A percentile compares a stretch with the other conserved stretches of the same genome.
phyloP scores from a whole-genome alignment of 2,113 vertebrate genomes.

The Lamprologus sp. region DNA sequence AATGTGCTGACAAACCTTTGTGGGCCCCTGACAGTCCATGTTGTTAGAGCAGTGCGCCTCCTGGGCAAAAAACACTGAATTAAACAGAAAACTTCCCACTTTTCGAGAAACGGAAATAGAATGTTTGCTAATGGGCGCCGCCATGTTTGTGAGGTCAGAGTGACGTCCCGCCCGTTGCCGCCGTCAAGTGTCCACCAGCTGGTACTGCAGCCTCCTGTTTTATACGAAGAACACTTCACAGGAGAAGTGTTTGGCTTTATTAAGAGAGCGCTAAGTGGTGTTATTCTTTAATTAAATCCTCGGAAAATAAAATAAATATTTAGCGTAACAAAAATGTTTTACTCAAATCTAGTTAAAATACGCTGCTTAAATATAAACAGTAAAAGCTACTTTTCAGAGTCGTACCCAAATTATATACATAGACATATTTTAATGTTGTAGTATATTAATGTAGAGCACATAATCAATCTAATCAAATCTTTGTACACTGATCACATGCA shows the following conservation, averaged over 20 bases:
- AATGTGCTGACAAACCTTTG: slow-evolving; percentile 36
- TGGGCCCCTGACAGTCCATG: slow-evolving; percentile 40
- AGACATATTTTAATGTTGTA: background rate
- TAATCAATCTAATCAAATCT: background rate
- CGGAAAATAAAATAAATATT: background rate
- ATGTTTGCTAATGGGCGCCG: background rate
- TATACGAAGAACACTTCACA: fast-evolving
- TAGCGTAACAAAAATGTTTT: background rate
- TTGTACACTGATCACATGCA: background rate
- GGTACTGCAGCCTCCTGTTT: background rate
- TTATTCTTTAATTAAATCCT: background rate
- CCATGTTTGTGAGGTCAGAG: slow-evolving; percentile 55
- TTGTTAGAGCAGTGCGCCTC: background rate
- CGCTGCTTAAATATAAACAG: background rate
- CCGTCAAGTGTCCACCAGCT: background rate
- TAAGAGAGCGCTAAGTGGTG: background rate
- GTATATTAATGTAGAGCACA: background rate
- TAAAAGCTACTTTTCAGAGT: background rate
- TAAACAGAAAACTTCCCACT: slow-evolving; percentile 32
- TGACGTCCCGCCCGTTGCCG: background rate
- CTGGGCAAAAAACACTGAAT: background rate
- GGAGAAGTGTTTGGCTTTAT: background rate
- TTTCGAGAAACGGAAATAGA: slow-evolving; percentile 23
- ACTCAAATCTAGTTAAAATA: background rate
- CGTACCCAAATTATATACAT: background rate